Conservation (phyloP, 2,797 vertebrate genomes). For the Tragopan temminckii region DNA sequence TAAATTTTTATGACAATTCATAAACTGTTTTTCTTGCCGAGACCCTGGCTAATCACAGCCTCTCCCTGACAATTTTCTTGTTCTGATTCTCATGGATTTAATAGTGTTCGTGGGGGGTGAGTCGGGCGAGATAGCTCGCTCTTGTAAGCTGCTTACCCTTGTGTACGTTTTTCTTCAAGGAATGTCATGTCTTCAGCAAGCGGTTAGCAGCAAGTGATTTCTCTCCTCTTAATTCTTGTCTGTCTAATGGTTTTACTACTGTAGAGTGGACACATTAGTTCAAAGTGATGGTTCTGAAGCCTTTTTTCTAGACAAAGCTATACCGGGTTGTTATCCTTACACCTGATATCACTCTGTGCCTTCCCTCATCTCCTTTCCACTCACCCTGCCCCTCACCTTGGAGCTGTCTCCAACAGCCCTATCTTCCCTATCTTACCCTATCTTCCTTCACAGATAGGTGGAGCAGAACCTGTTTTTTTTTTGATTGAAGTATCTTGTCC, state of each 20-base stretch:
- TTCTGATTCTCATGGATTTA: slow-evolving; percentile 72
- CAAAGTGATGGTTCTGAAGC: slow-evolving; percentile 22
- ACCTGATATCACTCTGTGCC: neutral
- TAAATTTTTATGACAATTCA: slow-evolving; percentile 77
- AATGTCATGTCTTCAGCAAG: slow-evolving; percentile 70
- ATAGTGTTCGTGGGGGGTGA: slow-evolving; percentile 63
- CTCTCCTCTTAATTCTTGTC: slow-evolving; percentile 62
- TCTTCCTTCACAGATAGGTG: neutral
- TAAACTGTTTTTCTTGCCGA: slow-evolving; percentile 58
- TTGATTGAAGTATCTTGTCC: neutral
- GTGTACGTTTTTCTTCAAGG: slow-evolving; percentile 69
- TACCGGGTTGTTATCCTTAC: neutral
- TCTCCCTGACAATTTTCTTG: slow-evolving; percentile 71
- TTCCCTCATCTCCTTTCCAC: neutral
- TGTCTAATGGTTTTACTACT: slow-evolving; percentile 54
- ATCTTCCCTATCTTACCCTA: neutral
- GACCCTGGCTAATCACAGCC: slow-evolving; percentile 57
- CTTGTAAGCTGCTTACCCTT: slow-evolving; percentile 70
- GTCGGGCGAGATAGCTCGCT: neutral
- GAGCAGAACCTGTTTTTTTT: neutral
- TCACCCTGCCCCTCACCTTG: too few relatives aligned
- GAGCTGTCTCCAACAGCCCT: neutral
- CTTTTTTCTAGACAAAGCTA: slow-evolving; percentile 13
- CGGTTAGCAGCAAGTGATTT: slow-evolving; percentile 55
- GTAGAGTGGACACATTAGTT: slow-evolving; percentile 37